Conservation (phyloP, 2,797 vertebrate species). For the Dendrocincla tyrannina region DNA sequence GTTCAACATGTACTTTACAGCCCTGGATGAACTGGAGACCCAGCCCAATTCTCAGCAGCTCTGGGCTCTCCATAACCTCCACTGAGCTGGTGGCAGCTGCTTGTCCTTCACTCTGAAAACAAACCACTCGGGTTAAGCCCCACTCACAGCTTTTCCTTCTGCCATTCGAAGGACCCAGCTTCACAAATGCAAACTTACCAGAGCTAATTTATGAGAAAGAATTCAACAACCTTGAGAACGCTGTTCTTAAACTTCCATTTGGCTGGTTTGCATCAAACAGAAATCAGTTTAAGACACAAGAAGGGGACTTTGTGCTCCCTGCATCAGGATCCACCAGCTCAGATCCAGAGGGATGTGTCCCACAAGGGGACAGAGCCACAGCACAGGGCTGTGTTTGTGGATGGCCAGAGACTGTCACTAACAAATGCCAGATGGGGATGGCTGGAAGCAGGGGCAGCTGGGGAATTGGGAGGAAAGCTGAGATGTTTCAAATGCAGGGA, state of each 20-base stretch:
- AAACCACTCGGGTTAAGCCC: background rate
- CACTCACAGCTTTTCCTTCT: background rate
- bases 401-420: background rate
- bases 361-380: background rate
- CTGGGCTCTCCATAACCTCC: background rate
- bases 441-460: background rate
- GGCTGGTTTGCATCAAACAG: background rate
- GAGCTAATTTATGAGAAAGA: background rate
- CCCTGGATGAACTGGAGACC: background rate
- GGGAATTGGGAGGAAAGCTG: background rate
- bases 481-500: background rate
- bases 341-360: background rate
- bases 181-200: background rate
- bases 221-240: background rate
- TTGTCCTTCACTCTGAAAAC: background rate
- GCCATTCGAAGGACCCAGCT: background rate
- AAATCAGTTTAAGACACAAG: background rate
- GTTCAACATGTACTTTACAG: background rate
- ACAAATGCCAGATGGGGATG: constrained; percentile 34
- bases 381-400: background rate
- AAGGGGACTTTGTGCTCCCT: background rate
- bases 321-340: background rate
- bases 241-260: background rate
- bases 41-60: background rate
- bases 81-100: background rate